phyloP scores from a whole-genome alignment of 2,888 invertebrate genomes.

The Andrena minutula region DNA sequence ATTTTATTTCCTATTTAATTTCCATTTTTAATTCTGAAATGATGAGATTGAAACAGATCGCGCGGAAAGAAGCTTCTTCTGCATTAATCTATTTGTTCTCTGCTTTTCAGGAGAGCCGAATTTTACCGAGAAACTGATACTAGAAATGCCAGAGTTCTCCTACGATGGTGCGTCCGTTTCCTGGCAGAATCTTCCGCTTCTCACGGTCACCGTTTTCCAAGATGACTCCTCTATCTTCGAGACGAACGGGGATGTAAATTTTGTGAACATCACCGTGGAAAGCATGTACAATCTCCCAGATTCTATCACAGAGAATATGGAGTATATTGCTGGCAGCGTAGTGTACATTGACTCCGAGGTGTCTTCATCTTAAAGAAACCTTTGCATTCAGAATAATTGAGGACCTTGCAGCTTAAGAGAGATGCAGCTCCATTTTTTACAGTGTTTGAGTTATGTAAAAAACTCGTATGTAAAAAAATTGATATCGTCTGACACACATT shows the following conservation, averaged over 20 bases:
- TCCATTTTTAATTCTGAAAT: too few species aligned
- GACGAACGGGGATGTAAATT: conserved; percentile 62
- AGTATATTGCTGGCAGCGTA: conserved; percentile 74
- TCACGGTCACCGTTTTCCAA: conserved; percentile 64
- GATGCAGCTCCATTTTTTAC: too few species aligned
- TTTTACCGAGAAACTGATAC: conserved; percentile 69
- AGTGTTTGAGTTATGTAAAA: too few species aligned
- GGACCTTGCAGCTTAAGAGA: background rate
- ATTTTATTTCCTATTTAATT: background rate
- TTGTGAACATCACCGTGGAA: conserved; percentile 76
- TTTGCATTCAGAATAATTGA: background rate
- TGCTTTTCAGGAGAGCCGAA: conserved; percentile 68
- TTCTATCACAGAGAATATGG: conserved; percentile 63
- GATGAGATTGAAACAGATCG: too few species aligned
- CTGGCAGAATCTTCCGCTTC: conserved; percentile 75
- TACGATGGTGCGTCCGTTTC: conserved; percentile 60
- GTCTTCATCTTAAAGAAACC: background rate
- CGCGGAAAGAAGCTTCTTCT: too few species aligned
- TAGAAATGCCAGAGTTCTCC: conserved; percentile 67
- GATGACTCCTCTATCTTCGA: conserved; percentile 50
- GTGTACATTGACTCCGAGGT: conserved; percentile 68
- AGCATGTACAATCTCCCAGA: conserved; percentile 76
- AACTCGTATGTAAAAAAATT: too few species aligned
- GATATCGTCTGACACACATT: too few species aligned
- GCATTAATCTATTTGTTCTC: too few species aligned